phyloP scores from a whole-genome alignment of 2,888 invertebrate species.

The Nemurella pictetii region DNA sequence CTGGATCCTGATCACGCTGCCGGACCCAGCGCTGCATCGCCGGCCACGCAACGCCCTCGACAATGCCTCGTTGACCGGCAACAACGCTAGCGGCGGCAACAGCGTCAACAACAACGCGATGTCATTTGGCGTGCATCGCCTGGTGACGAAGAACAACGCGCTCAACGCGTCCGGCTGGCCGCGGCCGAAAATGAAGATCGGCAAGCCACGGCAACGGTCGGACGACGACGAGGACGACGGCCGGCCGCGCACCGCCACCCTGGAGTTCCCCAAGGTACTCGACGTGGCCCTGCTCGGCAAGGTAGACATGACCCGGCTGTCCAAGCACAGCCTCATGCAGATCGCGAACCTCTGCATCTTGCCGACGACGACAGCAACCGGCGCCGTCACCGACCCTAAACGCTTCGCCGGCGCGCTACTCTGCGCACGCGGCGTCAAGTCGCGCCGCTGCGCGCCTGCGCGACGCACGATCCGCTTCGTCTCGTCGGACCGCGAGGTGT shows the following conservation, averaged over 20 bases:
- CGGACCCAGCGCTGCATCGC: neutral
- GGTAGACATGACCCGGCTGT: conserved; percentile 61
- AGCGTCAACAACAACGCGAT: neutral
- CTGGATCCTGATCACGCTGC: conserved; percentile 18
- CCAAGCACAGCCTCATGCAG: conserved; percentile 56
- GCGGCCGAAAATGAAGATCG: conserved; percentile 24
- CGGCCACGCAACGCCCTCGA: neutral
- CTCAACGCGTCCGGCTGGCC: conserved; percentile 33
- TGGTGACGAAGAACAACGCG: conserved; percentile 17
- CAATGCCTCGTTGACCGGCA: neutral
- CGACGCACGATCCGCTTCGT: neutral
- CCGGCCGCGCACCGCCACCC: conserved; percentile 60
- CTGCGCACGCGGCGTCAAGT: neutral
- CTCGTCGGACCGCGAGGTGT: neutral
- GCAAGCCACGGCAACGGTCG: neutral
- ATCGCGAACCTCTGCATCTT: conserved; percentile 52
- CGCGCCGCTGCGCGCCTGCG: neutral
- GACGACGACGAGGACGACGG: conserved; percentile 15
- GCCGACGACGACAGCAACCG: conserved; percentile 44
- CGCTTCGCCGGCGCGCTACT: conserved; percentile 1
- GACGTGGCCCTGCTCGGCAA: conserved; percentile 57
- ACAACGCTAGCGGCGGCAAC: too few species aligned
- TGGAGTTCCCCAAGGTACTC: conserved; percentile 59
- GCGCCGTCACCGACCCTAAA: too few species aligned
- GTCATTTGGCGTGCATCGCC: conserved; percentile 11